These are phyloP conservation scores for Nyctibius grandis DNA, from an alignment of 2,797 vertebrate species.

Conservation along the genomic window DNA sequence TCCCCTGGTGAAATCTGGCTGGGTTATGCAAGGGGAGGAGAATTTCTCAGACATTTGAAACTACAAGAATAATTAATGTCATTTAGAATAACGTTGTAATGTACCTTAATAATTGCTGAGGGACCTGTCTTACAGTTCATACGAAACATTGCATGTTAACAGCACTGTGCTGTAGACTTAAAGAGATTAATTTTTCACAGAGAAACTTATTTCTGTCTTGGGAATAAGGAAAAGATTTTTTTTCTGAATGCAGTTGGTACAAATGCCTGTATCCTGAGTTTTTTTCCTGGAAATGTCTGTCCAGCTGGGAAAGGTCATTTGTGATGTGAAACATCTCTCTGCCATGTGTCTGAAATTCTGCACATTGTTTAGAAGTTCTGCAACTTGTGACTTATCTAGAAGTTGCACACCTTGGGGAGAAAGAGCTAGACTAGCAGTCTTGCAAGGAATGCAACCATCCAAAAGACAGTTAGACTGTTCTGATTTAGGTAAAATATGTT, in stretches of 20 bases:
- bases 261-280: not conserved
- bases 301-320: not conserved
- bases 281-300: not conserved
- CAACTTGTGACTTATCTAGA: not conserved
- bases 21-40: not conserved
- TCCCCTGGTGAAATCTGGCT: not conserved
- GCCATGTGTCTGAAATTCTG: not conserved
- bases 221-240: not conserved
- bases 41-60: not conserved
- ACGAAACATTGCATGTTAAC: not conserved
- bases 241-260: not conserved
- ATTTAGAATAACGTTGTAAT: not conserved
- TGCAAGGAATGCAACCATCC: not conserved
- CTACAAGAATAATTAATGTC: not conserved
- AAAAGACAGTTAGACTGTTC: not conserved
- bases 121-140: not conserved
- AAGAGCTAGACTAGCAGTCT: not conserved
- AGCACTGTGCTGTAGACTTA: not conserved
- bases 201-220: not conserved
- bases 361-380: fast-evolving
- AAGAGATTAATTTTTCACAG: not conserved
- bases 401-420: not conserved
- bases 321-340: fast-evolving
- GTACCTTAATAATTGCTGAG: not conserved
- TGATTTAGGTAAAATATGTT: not conserved